Conservation (phyloP, 2,888 invertebrate species). For the Chromoteleia sp. region DNA sequence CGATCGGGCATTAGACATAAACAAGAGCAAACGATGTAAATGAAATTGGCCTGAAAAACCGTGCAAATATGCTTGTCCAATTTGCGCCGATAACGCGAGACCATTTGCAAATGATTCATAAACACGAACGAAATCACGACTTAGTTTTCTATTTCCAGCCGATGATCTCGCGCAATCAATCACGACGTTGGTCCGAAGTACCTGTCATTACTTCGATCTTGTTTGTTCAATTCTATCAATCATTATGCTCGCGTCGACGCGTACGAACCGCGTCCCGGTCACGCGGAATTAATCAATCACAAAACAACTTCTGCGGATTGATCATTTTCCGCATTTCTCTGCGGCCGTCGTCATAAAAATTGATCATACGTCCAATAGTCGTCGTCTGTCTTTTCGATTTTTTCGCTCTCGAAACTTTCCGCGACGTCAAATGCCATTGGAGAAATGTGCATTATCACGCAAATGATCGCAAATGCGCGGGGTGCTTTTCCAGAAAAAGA, state of each 20-base stretch:
- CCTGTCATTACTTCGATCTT: conserved; percentile 66
- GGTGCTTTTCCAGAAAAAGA: conserved; percentile 3
- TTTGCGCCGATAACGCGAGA: conserved; percentile 17
- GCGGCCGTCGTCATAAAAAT: conserved; percentile 34
- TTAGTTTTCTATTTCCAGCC: conserved; percentile 34
- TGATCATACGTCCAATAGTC: conserved; percentile 26
- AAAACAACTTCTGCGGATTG: conserved; percentile 40
- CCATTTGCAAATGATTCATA: conserved; percentile 39
- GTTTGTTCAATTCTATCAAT: conserved; percentile 68
- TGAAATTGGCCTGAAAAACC: conserved; percentile 22
- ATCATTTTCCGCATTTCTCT: conserved; percentile 30
- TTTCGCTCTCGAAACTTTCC: conserved; percentile 3
- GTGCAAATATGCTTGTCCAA: conserved; percentile 32
- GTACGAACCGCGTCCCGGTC: conserved; percentile 7
- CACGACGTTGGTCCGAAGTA: conserved; percentile 45
- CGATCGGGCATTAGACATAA: conserved; percentile 8
- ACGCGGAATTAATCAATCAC: conserved; percentile 59
- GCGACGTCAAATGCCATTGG: conserved; percentile 4
- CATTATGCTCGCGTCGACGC: conserved; percentile 41
- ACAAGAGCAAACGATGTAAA: conserved; percentile 27
- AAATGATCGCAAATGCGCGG: conserved; percentile 15
- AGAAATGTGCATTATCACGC: conserved; percentile 33
- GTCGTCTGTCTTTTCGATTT: conserved; percentile 21
- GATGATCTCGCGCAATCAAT: conserved; percentile 58
- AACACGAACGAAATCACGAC: conserved; percentile 28